These are phyloP conservation scores for Pelobates cultripes DNA, from an alignment of 2,797 vertebrate species.

Conservation along the genomic window DNA sequence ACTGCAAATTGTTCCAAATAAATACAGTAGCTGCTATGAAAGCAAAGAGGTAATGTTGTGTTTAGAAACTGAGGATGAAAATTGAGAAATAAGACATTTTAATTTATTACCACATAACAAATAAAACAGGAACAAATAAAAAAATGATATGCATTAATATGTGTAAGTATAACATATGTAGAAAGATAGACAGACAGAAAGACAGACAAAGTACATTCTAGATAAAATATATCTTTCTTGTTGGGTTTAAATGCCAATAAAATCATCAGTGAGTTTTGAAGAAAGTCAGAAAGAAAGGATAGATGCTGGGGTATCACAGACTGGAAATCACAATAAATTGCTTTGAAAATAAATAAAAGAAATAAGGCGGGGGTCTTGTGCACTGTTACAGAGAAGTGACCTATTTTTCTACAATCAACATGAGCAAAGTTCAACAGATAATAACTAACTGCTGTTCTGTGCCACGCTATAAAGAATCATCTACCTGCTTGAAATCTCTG, in stretches of 20 bases:
- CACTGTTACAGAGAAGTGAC: slow-evolving; percentile 2
- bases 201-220: no score
- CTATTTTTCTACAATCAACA: slow-evolving; percentile 31
- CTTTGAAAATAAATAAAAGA: background rate
- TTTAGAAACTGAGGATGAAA: background rate
- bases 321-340: background rate
- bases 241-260: background rate
- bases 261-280: background rate
- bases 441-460: background rate
- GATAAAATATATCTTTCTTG: no score
- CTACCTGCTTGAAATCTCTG: background rate
- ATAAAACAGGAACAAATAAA: background rate
- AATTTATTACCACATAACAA: background rate
- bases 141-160: background rate
- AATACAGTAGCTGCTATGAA: slow-evolving; percentile 61
- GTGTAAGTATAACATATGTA: no score
- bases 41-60: background rate
- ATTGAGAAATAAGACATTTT: slow-evolving; percentile 1
- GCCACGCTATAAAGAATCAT: background rate
- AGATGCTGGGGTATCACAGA: background rate
- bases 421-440: background rate
- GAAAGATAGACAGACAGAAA: no score
- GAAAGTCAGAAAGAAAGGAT: background rate
- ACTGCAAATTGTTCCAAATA: slow-evolving; percentile 62
- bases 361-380: background rate